phyloP scores from a whole-genome alignment of 1,140 invertebrate species.

The Phenacoccus solenopsis region DNA sequence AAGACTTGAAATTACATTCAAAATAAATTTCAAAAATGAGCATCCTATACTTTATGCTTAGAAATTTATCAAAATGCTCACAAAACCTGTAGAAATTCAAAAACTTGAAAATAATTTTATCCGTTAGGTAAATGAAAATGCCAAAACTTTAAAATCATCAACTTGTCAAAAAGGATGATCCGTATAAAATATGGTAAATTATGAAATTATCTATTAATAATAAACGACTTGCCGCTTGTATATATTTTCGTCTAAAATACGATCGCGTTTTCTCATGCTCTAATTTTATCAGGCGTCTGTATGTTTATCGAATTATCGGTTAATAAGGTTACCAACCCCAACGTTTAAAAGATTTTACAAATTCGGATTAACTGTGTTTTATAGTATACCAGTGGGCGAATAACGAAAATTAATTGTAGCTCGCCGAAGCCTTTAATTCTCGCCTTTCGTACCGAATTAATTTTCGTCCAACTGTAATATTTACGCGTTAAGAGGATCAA shows the following conservation, averaged over 20 bases:
- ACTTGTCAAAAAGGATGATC: background rate
- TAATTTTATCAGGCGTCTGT: background rate
- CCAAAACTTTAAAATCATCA: no score
- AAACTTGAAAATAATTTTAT: no score
- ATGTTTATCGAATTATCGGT: background rate
- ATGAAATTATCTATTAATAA: no score
- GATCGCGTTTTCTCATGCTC: background rate
- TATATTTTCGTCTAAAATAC: background rate
- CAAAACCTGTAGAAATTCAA: no score
- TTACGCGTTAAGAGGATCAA: no score
- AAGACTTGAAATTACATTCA: no score
- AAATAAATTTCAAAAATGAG: no score
- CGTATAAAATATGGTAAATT: background rate
- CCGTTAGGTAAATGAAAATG: no score
- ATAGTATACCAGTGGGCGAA: background rate
- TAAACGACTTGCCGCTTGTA: background rate
- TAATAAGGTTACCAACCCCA: background rate
- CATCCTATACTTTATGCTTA: no score
- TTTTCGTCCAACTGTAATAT: no score
- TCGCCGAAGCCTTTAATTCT: background rate
- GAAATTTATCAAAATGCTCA: no score
- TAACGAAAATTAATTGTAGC: background rate
- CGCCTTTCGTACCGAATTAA: background rate
- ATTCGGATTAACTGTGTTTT: background rate
- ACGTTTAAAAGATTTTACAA: background rate